Percentiles rank a stretch among this genome's conserved stretches.
Conservation (phyloP, 1,140 invertebrate species). For the Psilanteris sp. region DNA sequence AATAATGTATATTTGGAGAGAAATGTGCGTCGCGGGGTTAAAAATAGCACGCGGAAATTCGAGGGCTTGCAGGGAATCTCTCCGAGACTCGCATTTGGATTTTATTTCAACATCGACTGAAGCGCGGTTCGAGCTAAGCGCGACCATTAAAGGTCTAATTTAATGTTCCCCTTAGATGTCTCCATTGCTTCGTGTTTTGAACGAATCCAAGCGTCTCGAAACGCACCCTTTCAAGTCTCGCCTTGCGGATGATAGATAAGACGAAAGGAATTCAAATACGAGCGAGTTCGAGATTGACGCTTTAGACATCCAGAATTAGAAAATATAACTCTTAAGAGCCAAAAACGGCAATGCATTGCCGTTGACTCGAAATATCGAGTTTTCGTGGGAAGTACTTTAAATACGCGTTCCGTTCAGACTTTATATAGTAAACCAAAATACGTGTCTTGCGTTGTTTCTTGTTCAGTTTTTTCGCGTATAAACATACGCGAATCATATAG, state of each 20-base stretch:
- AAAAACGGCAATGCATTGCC: conserved; percentile 51
- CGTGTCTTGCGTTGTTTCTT: not conserved
- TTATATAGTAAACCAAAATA: conserved; percentile 52
- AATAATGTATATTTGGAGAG: conserved; percentile 55
- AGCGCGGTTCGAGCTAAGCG: conserved; percentile 33
- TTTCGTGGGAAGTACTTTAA: conserved; percentile 65
- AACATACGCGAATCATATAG: too few relatives aligned
- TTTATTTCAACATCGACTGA: conserved; percentile 45
- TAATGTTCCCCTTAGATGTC: not conserved
- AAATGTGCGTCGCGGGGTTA: conserved; percentile 47
- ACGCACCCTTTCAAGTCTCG: not conserved
- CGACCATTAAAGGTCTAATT: conserved; percentile 51
- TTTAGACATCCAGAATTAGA: conserved; percentile 59
- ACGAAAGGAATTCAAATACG: conserved; percentile 6
- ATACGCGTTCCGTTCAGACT: conserved; percentile 47
- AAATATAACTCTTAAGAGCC: conserved; percentile 56
- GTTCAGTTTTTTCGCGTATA: too few relatives aligned
- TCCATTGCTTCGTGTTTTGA: conserved; percentile 2
- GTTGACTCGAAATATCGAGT: conserved; percentile 60
- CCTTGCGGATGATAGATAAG: not conserved
- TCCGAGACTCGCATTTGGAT: conserved; percentile 32
- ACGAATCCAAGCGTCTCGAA: conserved; percentile 1
- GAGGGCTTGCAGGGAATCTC: conserved; percentile 58
- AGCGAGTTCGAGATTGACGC: conserved; percentile 29
- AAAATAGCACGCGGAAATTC: conserved; percentile 60